Evolutionary conservation across 2,113 vertebrate genomes (phyloP).

Genomic region (Ptychochromis oligacanthus): DNA sequence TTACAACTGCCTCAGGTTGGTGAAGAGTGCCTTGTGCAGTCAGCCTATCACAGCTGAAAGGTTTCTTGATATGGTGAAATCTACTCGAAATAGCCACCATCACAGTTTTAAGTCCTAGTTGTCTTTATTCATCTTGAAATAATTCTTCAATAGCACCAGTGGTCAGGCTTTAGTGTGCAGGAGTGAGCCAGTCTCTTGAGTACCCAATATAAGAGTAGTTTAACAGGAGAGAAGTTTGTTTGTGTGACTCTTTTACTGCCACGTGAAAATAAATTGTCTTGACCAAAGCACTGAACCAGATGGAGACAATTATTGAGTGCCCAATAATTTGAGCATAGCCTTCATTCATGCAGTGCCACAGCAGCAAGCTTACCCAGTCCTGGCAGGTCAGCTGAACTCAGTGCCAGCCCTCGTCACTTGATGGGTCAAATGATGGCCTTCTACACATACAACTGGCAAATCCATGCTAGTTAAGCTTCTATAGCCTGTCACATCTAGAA

Average conservation of each 20-base stretch:
- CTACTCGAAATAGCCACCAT: conserved; percentile 3
- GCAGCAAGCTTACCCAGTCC: neutral
- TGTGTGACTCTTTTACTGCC: neutral
- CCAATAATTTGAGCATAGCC: neutral
- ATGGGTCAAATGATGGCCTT: neutral
- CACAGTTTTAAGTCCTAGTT: neutral
- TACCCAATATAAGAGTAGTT: neutral
- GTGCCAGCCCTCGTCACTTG: neutral
- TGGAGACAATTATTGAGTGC: neutral
- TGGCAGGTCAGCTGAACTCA: neutral
- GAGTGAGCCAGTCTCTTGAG: neutral
- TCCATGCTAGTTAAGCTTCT: neutral
- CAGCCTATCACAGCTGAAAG: neutral
- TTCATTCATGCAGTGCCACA: neutral
- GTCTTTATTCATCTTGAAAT: neutral
- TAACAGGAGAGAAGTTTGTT: neutral
- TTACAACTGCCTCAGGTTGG: conserved; percentile 1
- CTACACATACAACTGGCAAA: neutral
- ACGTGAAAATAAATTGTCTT: neutral
- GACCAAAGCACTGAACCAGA: conserved; percentile 2
- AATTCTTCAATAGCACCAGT: neutral
- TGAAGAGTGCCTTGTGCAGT: neutral
- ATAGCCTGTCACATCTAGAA: neutral
- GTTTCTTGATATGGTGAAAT: neutral
- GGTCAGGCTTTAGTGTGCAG: neutral